Base-by-base conservation (phyloP, 2,113 vertebrate species). In the Macroglossus sobrinus region DNA sequence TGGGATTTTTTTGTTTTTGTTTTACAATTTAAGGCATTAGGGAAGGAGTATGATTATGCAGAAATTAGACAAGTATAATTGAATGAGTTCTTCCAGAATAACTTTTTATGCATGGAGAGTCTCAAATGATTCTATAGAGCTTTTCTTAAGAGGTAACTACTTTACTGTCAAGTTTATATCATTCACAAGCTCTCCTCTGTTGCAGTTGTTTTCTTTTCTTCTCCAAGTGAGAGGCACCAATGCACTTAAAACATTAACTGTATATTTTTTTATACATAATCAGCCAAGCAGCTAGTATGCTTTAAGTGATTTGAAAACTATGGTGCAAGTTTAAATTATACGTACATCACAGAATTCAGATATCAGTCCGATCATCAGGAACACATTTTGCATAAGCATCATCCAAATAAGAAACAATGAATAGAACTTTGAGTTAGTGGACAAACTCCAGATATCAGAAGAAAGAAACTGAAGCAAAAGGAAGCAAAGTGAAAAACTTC, bases 241-340 rank as follows among this genome's bases (percentile, higher is more conserved):
- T 61, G 6, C 13, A 79, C n/a, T 80, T 91, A 84, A 53, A 96
- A 85, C 94, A 81, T 40, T 35, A 69, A 74, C 16, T 81, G 15
- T 50, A 5, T 59, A 30, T 76, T 89, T 79, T 79, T 88, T 79
- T 12, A 85, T 71, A 72, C 63, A 45, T 55, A 89, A 78, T 38
- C 33, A 96, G 68, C 30, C 84, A 85, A 53, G 47, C 74, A 82
- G 69, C 11, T 53, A 47, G 26, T 55, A 18, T 53, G 43, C 30
- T 96, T 94, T 84, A 93, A 71, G 82, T 59, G 69, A 86, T 76
- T 63, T n/a, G 9, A 90, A 85, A 21, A 26, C 40, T 59, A 69
- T n/a, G 19, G 3, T 22, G 53, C 35, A 47, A 50, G 26, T n/a
- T 61, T 89, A 30, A 75, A 55, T 84, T 43, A 72, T 43, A 79